These are phyloP conservation scores for Boloria euphrosyne DNA, from an alignment of 2,888 invertebrate species.

Conservation along the genomic window DNA sequence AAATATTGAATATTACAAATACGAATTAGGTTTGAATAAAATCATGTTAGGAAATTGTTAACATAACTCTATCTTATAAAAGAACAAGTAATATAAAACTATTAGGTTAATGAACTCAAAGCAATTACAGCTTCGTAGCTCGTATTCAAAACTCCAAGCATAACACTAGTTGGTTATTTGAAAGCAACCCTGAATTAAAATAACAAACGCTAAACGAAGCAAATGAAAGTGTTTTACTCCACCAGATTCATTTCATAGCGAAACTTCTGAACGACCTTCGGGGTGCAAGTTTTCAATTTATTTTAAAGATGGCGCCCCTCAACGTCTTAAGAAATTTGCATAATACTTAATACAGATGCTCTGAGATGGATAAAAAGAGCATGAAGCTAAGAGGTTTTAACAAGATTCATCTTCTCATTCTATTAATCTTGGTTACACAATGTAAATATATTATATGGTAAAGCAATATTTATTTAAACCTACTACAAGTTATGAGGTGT, in stretches of 20 bases:
- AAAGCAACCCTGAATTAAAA: constrained; percentile 37
- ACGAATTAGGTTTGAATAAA: too few species aligned
- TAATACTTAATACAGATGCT: constrained; percentile 52
- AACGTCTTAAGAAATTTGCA: constrained; percentile 73
- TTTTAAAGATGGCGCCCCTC: constrained; percentile 58
- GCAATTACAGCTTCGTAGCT: constrained; percentile 1
- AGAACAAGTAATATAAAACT: not conserved
- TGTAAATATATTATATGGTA: constrained; percentile 2
- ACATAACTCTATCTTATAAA: not conserved
- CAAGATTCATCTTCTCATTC: constrained; percentile 20
- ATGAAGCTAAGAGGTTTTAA: constrained; percentile 21
- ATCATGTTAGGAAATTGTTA: not conserved
- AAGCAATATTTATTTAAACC: too few species aligned
- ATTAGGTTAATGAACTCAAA: constrained; percentile 9
- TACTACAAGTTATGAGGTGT: too few species aligned
- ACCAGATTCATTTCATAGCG: constrained; percentile 73
- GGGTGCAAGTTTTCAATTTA: constrained; percentile 74
- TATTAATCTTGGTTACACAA: constrained; percentile 16
- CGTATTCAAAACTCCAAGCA: constrained; percentile 18
- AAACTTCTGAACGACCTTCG: constrained; percentile 79
- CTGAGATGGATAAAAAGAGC: constrained; percentile 30
- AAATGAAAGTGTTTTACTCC: constrained; percentile 74
- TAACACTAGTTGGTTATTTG: constrained; percentile 27
- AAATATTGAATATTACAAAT: too few species aligned
- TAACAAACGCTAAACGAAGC: constrained; percentile 47